Conservation (phyloP, 2,888 invertebrate species). For the Bembecia ichneumoniformis region DNA sequence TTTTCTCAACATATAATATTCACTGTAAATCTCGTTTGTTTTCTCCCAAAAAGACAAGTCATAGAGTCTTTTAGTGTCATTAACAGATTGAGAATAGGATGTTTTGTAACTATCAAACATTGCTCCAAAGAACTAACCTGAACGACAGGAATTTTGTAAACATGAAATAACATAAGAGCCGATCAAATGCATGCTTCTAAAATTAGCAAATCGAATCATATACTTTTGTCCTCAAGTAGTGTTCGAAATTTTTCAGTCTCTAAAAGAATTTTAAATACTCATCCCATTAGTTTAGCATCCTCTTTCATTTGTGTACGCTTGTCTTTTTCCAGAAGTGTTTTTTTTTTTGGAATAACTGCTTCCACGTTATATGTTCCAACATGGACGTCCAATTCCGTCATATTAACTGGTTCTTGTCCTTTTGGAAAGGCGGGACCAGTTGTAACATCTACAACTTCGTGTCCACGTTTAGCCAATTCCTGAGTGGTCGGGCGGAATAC, state of each 20-base stretch:
- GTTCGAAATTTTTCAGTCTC: too few species aligned
- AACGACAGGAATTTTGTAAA: conserved; percentile 30
- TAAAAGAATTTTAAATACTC: too few species aligned
- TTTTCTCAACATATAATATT: conserved; percentile 14
- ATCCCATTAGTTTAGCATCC: too few species aligned
- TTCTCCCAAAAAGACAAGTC: conserved; percentile 21
- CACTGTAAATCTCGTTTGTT: conserved; percentile 13
- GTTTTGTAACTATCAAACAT: not conserved
- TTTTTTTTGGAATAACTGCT: too few species aligned
- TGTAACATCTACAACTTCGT: conserved; percentile 51
- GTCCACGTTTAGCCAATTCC: conserved; percentile 50
- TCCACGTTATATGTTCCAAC: too few species aligned
- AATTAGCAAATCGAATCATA: conserved; percentile 31
- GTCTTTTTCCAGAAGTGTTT: too few species aligned
- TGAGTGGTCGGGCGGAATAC: conserved; percentile 41
- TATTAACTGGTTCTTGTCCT: conserved; percentile 29
- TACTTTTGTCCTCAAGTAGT: conserved; percentile 15
- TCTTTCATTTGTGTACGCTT: too few species aligned
- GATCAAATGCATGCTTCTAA: conserved; percentile 21
- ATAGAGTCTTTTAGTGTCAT: not conserved
- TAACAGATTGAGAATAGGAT: conserved; percentile 1
- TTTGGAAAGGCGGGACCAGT: conserved; percentile 38
- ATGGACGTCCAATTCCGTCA: conserved; percentile 42
- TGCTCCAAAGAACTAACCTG: conserved; percentile 28
- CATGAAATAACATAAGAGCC: conserved; percentile 17